Evolutionary conservation across 2,113 vertebrate species (phyloP), one percentile per base, ranked within the genome.

Genomic region (Urocolius indicus): DNA sequence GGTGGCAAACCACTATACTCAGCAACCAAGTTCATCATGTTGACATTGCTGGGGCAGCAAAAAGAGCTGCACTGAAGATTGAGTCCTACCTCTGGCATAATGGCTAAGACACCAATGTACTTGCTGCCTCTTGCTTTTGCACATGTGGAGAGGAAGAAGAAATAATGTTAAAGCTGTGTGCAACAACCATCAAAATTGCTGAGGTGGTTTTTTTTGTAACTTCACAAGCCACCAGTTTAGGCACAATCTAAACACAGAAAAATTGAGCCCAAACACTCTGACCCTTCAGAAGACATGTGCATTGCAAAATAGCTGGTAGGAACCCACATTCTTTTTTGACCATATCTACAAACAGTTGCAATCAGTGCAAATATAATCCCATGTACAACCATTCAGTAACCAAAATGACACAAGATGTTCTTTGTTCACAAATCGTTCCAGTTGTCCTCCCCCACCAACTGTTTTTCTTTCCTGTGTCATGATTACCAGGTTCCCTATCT

Each of bases 171-270:
- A 75, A 93, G 65, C 45, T 83, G 11, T 8, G 23, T 57, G 71
- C 71, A 87, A 69, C 68, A 86, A 66, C 7, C 21, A 30, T 43
- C 34, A 59, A 55, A 83, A 75, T 24, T 57, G 63, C 73, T 69
- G 68, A 90, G 43, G 26, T 11, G 18, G 52, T 80, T 84, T 85
- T 65, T 34, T 38, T 58, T 4, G 2, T 78, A 90, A 84, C 43
- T 65, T 59, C 57, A 71, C 20, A 93, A 78, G 43, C 34, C 62
- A 73, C 75, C 54, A 46, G 45, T 91, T 71, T 58, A 65, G 84
- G 68, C 57, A 46, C 12, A 80, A 66, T 34, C 57, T 87, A 90
- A 94, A 92, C 48, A 78, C 16, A 58, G 87, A 95, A 89, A 86
- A 84, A 18, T 9, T 74, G 34, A 90, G 52, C 24, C 61, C 71